A percentile compares a stretch with the other conserved stretches of the same genome.
phyloP scores from a whole-genome alignment of 2,113 vertebrate species.

The Aspidoscelis tigris region DNA sequence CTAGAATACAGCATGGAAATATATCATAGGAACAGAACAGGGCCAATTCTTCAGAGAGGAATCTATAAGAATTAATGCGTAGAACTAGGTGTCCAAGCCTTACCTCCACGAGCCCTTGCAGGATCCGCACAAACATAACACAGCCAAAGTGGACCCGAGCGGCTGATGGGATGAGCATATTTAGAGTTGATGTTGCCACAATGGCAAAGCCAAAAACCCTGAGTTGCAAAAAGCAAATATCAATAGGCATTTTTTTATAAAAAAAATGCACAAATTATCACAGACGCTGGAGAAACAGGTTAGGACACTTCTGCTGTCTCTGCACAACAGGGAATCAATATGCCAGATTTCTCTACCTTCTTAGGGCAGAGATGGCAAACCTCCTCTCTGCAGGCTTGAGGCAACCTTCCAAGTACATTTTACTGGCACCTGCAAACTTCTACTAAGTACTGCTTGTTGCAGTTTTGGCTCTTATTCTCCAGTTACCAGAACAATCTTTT shows the following conservation, averaged over 20 bases:
- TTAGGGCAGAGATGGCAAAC: too few species aligned
- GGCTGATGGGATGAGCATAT: constrained; percentile 90
- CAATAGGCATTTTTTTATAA: neutral
- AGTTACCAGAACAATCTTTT: too few species aligned
- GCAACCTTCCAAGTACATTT: too few species aligned
- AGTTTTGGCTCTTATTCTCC: too few species aligned
- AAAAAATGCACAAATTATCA: too few species aligned
- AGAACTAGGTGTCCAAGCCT: neutral
- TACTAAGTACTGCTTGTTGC: too few species aligned
- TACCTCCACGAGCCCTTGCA: constrained; percentile 93
- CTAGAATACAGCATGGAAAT: neutral
- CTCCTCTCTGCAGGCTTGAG: too few species aligned
- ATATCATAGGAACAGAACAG: neutral
- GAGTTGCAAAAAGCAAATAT: neutral
- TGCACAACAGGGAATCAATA: too few species aligned
- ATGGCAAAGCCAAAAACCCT: constrained; percentile 94
- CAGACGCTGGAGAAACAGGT: too few species aligned
- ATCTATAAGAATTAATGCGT: neutral
- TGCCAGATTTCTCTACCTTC: too few species aligned
- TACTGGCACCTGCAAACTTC: too few species aligned
- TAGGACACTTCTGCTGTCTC: too few species aligned
- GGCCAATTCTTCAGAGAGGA: neutral
- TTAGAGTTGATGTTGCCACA: constrained; percentile 88
- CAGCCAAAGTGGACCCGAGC: constrained; percentile 87
- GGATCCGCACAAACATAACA: constrained; percentile 89